Conservation (phyloP, 2,888 invertebrate genomes). For the Andricus quercusramuli region DNA sequence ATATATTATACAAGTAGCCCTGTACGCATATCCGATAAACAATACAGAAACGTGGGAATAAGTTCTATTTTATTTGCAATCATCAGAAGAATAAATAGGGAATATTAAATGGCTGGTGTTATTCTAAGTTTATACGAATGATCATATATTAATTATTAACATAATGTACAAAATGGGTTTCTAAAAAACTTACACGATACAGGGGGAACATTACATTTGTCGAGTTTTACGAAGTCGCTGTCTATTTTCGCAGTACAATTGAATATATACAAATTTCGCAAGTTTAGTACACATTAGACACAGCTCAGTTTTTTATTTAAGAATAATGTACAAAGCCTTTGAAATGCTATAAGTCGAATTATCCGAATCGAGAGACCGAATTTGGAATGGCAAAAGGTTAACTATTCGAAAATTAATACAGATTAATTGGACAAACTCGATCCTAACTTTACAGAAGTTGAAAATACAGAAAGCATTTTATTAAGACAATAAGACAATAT, state of each 20-base stretch:
- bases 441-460: background rate
- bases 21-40: conserved; percentile 8
- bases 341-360: background rate
- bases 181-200: conserved; percentile 64
- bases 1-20: conserved; percentile 11
- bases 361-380: background rate
- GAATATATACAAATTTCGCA: conserved; percentile 66
- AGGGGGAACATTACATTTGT: conserved; percentile 66
- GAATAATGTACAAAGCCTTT: conserved; percentile 66
- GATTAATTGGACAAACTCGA: background rate
- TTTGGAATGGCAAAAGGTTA: background rate
- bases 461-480: background rate
- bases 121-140: conserved; percentile 60
- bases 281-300: conserved; percentile 60
- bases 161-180: conserved; percentile 71
- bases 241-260: conserved; percentile 60
- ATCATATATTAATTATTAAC: conserved; percentile 71
- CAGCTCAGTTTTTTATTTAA: conserved; percentile 51
- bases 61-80: background rate
- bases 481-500: background rate
- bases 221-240: conserved; percentile 58
- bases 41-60: background rate
- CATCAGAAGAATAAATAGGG: conserved; percentile 42
- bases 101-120: conserved; percentile 42
- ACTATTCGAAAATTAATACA: background rate